Evolutionary conservation across 2,113 vertebrate genomes (phyloP).

Genomic region (Pungitius pungitius): DNA sequence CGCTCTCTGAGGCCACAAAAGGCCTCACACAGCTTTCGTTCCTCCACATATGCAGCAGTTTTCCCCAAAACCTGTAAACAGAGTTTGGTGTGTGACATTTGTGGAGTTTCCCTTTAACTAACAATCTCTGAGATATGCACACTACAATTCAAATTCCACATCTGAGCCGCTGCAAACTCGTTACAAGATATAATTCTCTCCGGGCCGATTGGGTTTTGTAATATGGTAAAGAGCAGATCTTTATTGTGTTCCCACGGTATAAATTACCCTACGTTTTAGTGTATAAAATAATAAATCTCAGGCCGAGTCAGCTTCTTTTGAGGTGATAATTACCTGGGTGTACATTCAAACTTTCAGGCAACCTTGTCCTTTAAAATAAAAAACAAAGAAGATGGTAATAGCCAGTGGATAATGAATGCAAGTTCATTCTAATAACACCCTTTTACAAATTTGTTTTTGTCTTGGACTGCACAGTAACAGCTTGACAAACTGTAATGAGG

Average conservation of each 20-base stretch:
- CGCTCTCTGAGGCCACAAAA: neutral
- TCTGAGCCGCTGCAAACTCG: conserved; percentile 18
- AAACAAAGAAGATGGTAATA: conserved; percentile 7
- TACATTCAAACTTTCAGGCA: conserved; percentile 39
- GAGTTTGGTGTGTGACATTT: conserved; percentile 18
- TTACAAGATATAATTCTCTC: neutral
- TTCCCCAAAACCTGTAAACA: conserved; percentile 21
- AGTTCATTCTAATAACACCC: conserved; percentile 13
- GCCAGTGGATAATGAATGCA: conserved; percentile 13
- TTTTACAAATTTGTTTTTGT: conserved; percentile 2
- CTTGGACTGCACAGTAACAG: conserved; percentile 39
- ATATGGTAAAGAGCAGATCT: conserved; percentile 10
- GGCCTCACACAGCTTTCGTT: conserved; percentile 8
- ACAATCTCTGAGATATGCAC: conserved; percentile 39
- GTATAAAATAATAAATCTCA: conserved; percentile 1
- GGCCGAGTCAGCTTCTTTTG: conserved; percentile 11
- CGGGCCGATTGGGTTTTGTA: neutral
- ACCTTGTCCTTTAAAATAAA: conserved; percentile 11
- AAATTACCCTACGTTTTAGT: neutral
- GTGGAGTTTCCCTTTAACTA: conserved; percentile 51
- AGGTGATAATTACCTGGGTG: conserved; percentile 17
- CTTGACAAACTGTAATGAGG: conserved; percentile 61
- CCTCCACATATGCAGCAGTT: conserved; percentile 25
- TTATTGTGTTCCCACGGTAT: neutral
- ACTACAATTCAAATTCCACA: conserved; percentile 33